Evolutionary conservation across 2,888 invertebrate species (phyloP).

Genomic region (Hypsopygia costalis): DNA sequence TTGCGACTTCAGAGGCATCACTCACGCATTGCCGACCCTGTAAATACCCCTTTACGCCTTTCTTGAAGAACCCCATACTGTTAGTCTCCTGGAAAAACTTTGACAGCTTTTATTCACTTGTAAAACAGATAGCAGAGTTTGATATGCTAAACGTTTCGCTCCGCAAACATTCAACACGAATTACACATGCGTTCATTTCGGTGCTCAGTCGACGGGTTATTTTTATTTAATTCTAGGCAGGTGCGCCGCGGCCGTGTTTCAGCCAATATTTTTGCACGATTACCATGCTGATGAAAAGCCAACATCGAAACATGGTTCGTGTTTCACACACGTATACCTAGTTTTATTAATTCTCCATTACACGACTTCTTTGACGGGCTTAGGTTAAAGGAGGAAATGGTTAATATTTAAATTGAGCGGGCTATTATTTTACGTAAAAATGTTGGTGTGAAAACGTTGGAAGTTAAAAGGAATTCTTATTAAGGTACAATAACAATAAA

Average conservation of each 20-base stretch:
- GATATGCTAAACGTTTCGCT: conserved; percentile 48
- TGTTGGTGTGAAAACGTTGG: conserved; percentile 12
- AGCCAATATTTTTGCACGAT: conserved; percentile 75
- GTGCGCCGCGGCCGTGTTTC: conserved; percentile 57
- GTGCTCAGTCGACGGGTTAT: conserved; percentile 58
- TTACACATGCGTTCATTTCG: conserved; percentile 58
- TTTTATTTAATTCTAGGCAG: conserved; percentile 78
- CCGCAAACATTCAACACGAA: conserved; percentile 55
- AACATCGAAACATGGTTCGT: conserved; percentile 58
- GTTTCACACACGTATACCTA: conserved; percentile 39
- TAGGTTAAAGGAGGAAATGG: not conserved
- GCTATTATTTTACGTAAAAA: not conserved
- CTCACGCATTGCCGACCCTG: no score
- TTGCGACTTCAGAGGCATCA: no score
- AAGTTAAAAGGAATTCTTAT: conserved; percentile 25
- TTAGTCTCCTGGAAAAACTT: no score
- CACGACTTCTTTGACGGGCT: conserved; percentile 41
- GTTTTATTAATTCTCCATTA: conserved; percentile 50
- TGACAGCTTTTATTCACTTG: not conserved
- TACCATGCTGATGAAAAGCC: conserved; percentile 79
- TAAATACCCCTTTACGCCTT: no score
- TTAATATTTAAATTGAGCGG: conserved; percentile 1
- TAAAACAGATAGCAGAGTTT: conserved; percentile 13
- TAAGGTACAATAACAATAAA: conserved; percentile 48
- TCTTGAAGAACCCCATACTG: no score